A percentile compares a stretch with the other conserved stretches of the same genome.
phyloP scores from a whole-genome alignment of 2,888 invertebrate species.

The Stictocephala bisonia region DNA sequence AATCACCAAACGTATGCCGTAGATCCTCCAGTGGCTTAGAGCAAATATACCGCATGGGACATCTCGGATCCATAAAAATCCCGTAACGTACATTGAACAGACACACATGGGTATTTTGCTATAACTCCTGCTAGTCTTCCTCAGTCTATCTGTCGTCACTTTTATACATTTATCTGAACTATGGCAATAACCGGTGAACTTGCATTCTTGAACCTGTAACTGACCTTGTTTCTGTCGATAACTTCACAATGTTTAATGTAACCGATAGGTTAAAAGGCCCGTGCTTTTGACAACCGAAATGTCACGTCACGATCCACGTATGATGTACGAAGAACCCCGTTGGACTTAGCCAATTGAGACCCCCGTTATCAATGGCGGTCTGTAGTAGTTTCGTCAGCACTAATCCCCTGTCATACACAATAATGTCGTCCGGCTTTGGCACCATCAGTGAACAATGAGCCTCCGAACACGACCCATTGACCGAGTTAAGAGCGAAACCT shows the following conservation, averaged over 20 bases:
- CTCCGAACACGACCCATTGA: conserved; percentile 13
- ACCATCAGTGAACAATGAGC: too few species aligned
- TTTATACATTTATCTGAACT: neutral
- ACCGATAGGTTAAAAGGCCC: neutral
- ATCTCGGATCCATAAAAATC: neutral
- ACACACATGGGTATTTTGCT: neutral
- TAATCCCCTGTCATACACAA: too few species aligned
- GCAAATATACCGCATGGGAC: conserved; percentile 9
- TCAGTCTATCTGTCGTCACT: neutral
- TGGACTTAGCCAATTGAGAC: neutral
- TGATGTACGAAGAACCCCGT: neutral
- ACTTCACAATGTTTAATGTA: neutral
- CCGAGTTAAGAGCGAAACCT: neutral
- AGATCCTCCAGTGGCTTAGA: neutral
- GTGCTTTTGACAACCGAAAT: too few species aligned
- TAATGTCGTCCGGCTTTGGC: too few species aligned
- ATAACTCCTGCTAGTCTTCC: neutral
- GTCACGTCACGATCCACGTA: too few species aligned
- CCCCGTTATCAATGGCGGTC: neutral
- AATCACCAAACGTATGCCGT: conserved; percentile 1
- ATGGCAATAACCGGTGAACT: neutral
- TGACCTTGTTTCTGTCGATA: neutral
- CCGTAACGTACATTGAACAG: neutral
- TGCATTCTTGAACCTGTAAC: neutral
- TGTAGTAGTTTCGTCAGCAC: neutral